Evolutionary conservation across 2,888 invertebrate genomes (phyloP), one percentile per base, ranked within the genome.

Genomic region (Cheilosia grossa): DNA sequence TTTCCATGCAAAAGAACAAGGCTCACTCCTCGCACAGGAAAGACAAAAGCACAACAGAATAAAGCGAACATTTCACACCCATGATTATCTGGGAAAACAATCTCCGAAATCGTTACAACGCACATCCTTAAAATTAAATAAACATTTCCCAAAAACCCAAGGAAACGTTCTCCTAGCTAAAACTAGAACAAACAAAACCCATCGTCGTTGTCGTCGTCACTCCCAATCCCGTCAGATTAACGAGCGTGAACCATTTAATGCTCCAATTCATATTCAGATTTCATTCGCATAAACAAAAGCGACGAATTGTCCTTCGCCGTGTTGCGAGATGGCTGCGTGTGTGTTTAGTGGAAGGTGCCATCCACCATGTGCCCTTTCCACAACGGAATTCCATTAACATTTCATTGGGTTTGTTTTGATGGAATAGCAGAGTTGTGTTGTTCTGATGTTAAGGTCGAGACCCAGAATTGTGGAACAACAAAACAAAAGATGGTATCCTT

Each of bases 221-320:
- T 75, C 75, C 81, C 77, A 85, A 85, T 67, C 54, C 74, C 47
- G 61, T 66, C 80, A 81, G 85, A 81, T 85, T 85, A 85, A 85
- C 85, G 81, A 85, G 81, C 85, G 85, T 85, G 85, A 85, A 85
- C 85, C 85, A 85, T 85, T 85, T 85, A 85, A 85, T 85, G 85
- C 85, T 85, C 85, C 85, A 85, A 85, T 85, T 85, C 85, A 85
- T 85, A 85, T 85, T 85, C 85, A 85, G 85, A 85, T 85, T 85
- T 77, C 72, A 81, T 85, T 85, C 81, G 77, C 85, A 81, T 85
- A 81, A 85, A 85, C 85, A 85, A 85, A 80, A 81, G 85, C 72
- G 51, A 81, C 64, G 85, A 85, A 81, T 85, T 85, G 85, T 81
- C 85, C 81, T 85, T 80, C 58, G 47, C 30, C 69, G 37, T 77